Percentiles rank a stretch among this genome's conserved stretches.
Evolutionary conservation across 2,797 vertebrate genomes (phyloP).

Genomic region (Hydrolagus colliei): DNA sequence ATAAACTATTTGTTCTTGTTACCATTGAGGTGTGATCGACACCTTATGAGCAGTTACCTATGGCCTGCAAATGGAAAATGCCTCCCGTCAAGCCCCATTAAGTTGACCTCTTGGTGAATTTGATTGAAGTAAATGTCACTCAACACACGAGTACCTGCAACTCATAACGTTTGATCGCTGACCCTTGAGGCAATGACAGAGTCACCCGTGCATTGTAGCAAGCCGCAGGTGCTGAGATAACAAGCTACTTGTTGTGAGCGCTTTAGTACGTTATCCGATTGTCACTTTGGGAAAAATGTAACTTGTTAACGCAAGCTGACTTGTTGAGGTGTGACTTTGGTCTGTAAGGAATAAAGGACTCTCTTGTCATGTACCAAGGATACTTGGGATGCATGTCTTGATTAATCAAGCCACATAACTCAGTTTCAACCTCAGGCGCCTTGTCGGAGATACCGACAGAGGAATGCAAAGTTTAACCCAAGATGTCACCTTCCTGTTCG

Average conservation of each 20-base stretch:
- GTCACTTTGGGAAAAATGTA: background rate
- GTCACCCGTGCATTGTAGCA: background rate
- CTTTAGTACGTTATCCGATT: background rate
- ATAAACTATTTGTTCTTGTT: conserved; percentile 39
- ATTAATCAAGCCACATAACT: too few relatives aligned
- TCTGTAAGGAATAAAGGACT: background rate
- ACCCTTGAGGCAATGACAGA: conserved; percentile 14
- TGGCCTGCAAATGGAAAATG: background rate
- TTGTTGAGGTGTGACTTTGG: background rate
- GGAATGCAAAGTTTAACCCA: too few relatives aligned
- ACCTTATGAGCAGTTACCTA: too few relatives aligned
- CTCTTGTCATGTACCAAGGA: background rate
- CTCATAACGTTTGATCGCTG: conserved; percentile 2
- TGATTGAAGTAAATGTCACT: conserved; percentile 12
- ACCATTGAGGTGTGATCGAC: too few relatives aligned
- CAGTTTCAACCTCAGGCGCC: background rate
- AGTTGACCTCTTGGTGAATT: conserved; percentile 15
- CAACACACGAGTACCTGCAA: background rate
- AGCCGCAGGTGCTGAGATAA: background rate
- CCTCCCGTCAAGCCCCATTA: background rate
- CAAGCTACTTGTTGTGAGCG: background rate
- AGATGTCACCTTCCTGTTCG: too few relatives aligned
- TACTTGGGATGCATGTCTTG: too few relatives aligned
- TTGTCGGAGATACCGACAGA: too few relatives aligned
- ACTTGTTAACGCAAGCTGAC: background rate